Evolutionary conservation across 2,888 invertebrate genomes (phyloP), one percentile per base, ranked within the genome.

Genomic region (Diadromus collaris): DNA sequence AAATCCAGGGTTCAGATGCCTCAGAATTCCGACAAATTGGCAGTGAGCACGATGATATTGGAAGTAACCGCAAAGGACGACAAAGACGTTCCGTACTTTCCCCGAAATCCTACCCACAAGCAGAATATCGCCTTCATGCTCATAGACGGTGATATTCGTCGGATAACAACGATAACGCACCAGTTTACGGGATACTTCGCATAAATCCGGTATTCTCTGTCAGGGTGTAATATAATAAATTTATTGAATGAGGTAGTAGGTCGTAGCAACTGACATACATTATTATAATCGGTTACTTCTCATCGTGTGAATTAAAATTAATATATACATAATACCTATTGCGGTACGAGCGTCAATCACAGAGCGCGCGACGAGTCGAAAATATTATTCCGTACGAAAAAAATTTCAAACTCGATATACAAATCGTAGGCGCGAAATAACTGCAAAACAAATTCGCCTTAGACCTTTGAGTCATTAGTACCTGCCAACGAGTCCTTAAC

Each of bases 81-180:
- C 4, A 82, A 79, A 27, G 86, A 80, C 3, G 71, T 80, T 48
- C 79, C 88, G n/a, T 90, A 88, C 65, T 91, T 88, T 78, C 91
- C 91, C 7, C 60, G 21, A 41, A 77, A 89, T 75, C 79, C 87
- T 5, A 79, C 76, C 38, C 82, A 89, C 24, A 81, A 73, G n/a
- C 91, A 88, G 88, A 93, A 93, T 90, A 85, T 91, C 77, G 90
- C 91, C 6, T 93, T 93, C 83, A 82, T 93, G 21, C 87, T 93
- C 51, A 88, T 93, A 13, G 92, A 93, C 65, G 80, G 83, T 10
- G 63, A 78, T 73, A 72, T 78, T 73, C 86, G 86, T 9, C 82
- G 86, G 78, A 82, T 90, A 67, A 89, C 88, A 58, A 88, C 87
- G 13, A 77, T 90, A 13, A 73, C 88, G 24, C 88, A 90, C 84